phyloP scores from a whole-genome alignment of 2,888 invertebrate genomes.

The Xestia rhomboidea region DNA sequence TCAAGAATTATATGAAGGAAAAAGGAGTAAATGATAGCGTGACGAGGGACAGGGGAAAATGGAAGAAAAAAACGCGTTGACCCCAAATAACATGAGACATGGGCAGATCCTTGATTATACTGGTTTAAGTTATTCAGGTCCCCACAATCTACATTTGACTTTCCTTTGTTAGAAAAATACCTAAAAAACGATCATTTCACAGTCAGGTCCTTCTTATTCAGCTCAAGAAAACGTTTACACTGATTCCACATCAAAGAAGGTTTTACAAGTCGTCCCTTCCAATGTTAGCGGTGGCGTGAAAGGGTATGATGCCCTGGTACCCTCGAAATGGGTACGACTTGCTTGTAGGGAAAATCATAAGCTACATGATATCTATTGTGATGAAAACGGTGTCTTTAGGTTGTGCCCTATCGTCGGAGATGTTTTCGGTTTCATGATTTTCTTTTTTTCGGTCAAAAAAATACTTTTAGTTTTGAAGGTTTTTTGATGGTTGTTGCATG shows the following conservation, averaged over 20 bases:
- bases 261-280: not conserved
- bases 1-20: no score
- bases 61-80: no score
- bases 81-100: no score
- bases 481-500: not conserved
- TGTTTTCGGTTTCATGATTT: not conserved
- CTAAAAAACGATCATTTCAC: not conserved
- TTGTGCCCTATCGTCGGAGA: not conserved
- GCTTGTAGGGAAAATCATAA: slow-evolving; percentile 22
- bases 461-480: not conserved
- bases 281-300: slow-evolving; percentile 5
- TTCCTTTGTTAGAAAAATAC: not conserved
- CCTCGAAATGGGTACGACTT: slow-evolving; percentile 13
- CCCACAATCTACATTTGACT: not conserved
- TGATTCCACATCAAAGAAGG: slow-evolving; percentile 14
- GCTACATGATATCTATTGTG: not conserved
- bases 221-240: slow-evolving; percentile 22
- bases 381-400: not conserved
- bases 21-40: no score
- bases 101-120: no score
- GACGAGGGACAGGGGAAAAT: no score
- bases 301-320: slow-evolving; percentile 6
- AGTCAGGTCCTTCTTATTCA: slow-evolving; percentile 9
- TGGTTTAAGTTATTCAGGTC: not conserved
- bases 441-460: not conserved